Evolutionary conservation across 2,888 invertebrate species (phyloP).

Genomic region (Philereme vetulata): DNA sequence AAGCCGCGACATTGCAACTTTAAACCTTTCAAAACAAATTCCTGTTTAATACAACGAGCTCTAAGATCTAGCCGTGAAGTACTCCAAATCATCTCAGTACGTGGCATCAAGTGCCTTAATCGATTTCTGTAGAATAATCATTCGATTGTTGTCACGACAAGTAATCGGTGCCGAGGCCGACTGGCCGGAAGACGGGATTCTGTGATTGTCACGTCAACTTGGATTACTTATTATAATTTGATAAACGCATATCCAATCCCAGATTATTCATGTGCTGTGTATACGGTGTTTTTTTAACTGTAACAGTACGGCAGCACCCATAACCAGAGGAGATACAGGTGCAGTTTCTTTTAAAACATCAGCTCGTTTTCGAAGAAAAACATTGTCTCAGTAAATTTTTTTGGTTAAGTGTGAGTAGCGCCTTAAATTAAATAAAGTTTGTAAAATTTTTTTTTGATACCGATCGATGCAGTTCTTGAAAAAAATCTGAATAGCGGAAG

Average conservation of each 20-base stretch:
- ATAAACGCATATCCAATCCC: not conserved
- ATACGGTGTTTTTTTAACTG: no score
- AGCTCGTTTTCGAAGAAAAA: no score
- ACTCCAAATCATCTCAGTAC: slow-evolving; percentile 14
- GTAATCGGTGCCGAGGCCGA: slow-evolving; percentile 33
- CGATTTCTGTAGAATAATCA: slow-evolving; percentile 21
- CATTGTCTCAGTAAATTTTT: no score
- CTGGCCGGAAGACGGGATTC: slow-evolving; percentile 31
- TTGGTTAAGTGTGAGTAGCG: no score
- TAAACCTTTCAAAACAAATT: slow-evolving; percentile 4
- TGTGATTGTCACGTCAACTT: slow-evolving; percentile 33
- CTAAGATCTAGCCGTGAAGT: slow-evolving; percentile 12
- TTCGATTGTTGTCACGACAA: slow-evolving; percentile 21
- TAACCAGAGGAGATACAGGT: no score
- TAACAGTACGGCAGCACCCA: no score
- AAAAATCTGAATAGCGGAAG: no score
- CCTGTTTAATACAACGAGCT: slow-evolving; percentile 9
- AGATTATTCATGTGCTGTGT: no score
- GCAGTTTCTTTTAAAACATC: no score
- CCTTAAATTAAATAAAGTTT: no score
- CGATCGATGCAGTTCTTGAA: no score
- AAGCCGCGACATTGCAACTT: slow-evolving; percentile 17
- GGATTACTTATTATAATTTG: not conserved
- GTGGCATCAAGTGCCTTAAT: slow-evolving; percentile 16
- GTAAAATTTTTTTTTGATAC: no score